Percentiles rank a stretch among this genome's conserved stretches.
Evolutionary conservation across 2,888 invertebrate genomes (phyloP).

Genomic region (Tillus elongatus): DNA sequence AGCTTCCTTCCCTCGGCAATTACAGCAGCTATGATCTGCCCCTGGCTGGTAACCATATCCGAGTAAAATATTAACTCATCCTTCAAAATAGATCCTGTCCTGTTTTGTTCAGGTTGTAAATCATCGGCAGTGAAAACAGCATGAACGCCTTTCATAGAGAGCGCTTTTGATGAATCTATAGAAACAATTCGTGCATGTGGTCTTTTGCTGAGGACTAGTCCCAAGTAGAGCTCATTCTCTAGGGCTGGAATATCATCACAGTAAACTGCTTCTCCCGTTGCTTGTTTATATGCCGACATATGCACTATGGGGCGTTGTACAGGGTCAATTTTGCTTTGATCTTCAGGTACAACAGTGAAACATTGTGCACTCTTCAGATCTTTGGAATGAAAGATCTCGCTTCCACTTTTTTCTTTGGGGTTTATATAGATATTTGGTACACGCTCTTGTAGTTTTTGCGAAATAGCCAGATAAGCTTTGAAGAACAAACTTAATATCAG

Average conservation of each 20-base stretch:
- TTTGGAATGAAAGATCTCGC: slow-evolving; percentile 49
- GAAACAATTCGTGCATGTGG: slow-evolving; percentile 72
- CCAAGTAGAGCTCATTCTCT: slow-evolving; percentile 70
- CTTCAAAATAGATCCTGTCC: slow-evolving; percentile 61
- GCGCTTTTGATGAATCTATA: slow-evolving; percentile 65
- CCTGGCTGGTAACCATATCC: slow-evolving; percentile 65
- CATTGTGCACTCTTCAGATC: slow-evolving; percentile 64
- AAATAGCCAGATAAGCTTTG: slow-evolving; percentile 54
- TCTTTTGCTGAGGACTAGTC: slow-evolving; percentile 69
- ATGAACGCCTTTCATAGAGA: slow-evolving; percentile 69
- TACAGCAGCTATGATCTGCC: slow-evolving; percentile 75
- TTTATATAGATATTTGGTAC: slow-evolving; percentile 54
- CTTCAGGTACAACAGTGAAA: slow-evolving; percentile 48
- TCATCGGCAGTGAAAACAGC: slow-evolving; percentile 73
- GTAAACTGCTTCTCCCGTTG: slow-evolving; percentile 86
- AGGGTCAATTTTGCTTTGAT: slow-evolving; percentile 56
- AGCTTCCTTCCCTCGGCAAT: slow-evolving; percentile 66
- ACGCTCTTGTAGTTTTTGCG: slow-evolving; percentile 40
- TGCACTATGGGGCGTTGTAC: slow-evolving; percentile 78
- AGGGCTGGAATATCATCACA: slow-evolving; percentile 77
- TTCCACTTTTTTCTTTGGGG: slow-evolving; percentile 47
- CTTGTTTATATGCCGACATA: slow-evolving; percentile 76
- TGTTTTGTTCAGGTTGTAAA: slow-evolving; percentile 57
- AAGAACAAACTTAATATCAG: slow-evolving; percentile 65
- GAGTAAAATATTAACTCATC: slow-evolving; percentile 79